A percentile compares a stretch with the other conserved stretches of the same genome.
Conservation (phyloP, 2,888 invertebrate species). For the Lepidochitona cinerea region DNA sequence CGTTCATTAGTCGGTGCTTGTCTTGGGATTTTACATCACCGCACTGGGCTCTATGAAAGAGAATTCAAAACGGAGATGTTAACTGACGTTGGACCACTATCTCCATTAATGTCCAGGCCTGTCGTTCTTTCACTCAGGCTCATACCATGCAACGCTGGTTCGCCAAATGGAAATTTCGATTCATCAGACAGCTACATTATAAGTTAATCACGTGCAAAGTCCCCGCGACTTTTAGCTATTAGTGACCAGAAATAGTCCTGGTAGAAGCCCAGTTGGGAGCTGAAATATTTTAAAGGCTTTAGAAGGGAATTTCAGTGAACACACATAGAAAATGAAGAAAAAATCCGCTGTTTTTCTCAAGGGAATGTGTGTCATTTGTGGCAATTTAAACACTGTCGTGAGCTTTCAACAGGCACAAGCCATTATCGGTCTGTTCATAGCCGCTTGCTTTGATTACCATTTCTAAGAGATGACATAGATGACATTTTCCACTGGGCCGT, state of each 20-base stretch:
- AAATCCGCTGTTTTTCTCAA: too few relatives aligned
- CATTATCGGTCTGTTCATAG: too few relatives aligned
- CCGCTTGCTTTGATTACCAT: too few relatives aligned
- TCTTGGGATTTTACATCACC: not conserved
- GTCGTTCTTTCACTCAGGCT: not conserved
- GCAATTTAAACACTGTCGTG: too few relatives aligned
- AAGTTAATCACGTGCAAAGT: not conserved
- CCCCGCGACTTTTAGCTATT: not conserved
- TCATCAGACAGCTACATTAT: conserved; percentile 1
- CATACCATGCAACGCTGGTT: not conserved
- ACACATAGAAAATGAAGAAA: too few relatives aligned
- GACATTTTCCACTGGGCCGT: too few relatives aligned
- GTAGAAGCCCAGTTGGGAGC: too few relatives aligned
- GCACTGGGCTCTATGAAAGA: not conserved
- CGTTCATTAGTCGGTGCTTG: not conserved
- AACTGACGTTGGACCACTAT: not conserved
- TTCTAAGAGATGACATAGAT: too few relatives aligned
- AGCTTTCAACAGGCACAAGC: too few relatives aligned
- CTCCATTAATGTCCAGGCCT: not conserved
- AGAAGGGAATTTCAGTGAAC: too few relatives aligned
- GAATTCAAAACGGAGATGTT: not conserved
- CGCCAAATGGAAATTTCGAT: not conserved
- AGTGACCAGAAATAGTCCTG: not conserved
- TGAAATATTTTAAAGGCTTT: too few relatives aligned
- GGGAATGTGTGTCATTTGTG: too few relatives aligned